Evolutionary conservation across 2,797 vertebrate genomes (phyloP).

Genomic region (Presbytis comata): DNA sequence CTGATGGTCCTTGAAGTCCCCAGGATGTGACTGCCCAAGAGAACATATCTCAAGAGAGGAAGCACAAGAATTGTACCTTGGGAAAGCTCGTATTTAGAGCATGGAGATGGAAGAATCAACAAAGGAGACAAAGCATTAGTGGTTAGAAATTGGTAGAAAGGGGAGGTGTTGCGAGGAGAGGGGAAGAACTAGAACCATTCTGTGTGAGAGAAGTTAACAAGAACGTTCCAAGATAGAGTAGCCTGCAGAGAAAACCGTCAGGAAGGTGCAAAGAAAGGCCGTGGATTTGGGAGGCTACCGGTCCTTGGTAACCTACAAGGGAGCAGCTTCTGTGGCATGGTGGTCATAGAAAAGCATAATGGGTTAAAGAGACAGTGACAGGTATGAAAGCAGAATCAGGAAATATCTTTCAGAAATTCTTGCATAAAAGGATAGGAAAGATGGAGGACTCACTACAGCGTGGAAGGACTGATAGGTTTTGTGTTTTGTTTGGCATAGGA

Average conservation of each 20-base stretch:
- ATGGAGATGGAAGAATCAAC: not conserved
- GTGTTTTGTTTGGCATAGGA: not conserved
- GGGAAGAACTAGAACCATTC: not conserved
- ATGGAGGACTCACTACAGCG: not conserved
- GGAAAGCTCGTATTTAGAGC: not conserved
- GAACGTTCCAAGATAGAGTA: not conserved
- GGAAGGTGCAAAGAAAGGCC: not conserved
- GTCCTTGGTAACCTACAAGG: not conserved
- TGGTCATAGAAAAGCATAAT: not conserved
- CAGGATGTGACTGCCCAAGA: not conserved
- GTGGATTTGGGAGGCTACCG: not conserved
- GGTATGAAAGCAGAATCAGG: not conserved
- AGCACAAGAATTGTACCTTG: not conserved
- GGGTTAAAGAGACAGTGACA: not conserved
- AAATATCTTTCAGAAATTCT: not conserved
- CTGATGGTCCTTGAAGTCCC: not conserved
- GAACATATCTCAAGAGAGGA: not conserved
- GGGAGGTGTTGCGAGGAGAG: not conserved
- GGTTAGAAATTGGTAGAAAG: not conserved
- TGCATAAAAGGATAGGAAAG: not conserved
- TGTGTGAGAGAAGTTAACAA: not conserved
- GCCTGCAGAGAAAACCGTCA: not conserved
- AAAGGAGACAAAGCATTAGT: not conserved
- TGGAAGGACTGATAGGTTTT: not conserved
- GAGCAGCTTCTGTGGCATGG: not conserved